Evolutionary conservation across 2,113 vertebrate genomes (phyloP), one percentile per base, ranked within the genome.

Genomic region (Capreolus pygargus): DNA sequence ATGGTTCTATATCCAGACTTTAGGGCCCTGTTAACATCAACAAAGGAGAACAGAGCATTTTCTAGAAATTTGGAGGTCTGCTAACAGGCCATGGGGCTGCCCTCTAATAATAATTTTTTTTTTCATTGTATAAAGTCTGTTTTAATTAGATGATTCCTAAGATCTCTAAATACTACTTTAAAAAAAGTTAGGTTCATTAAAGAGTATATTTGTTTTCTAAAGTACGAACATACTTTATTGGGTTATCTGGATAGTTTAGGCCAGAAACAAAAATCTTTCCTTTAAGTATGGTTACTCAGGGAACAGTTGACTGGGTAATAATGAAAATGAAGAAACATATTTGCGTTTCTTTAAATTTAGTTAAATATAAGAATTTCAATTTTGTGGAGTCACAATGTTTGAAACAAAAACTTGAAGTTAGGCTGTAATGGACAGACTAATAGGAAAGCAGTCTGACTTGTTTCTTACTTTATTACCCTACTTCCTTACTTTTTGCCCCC

Each of bases 271-370:
- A 89, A 60, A 87, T 61, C 3, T 88, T 91, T 91, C 23, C 61
- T 86, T 86, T 54, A 81, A 82, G 33, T 82, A 16, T 81, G 36
- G 5, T 76, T 85, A 57, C 61, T 86, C 6, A 39, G 52, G 81
- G 33, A 84, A 61, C 36, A 60, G 25, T 57, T 81, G 57, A 93
- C 10, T 84, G 5, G 55, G 5, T 58, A 61, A 79, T 78, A 91
- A 55, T 79, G 36, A 89, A 61, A 83, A 61, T 61, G 30, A 3
- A 60, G 47, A 89, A 67, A 83, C 79, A 10, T 58, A 84, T 86
- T 96, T 87, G 10, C 88, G 50, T 93, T 83, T 79, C 30, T 95
- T 64, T 83, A 76, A 57, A 30, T 95, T 95, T 95, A 11, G 74
- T 96, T 86, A 81, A 88, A 92, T 84, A 25, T 39, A 45, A 96